Base-by-base conservation (phyloP, 2,888 invertebrate genomes). In the Drosophila robusta region DNA sequence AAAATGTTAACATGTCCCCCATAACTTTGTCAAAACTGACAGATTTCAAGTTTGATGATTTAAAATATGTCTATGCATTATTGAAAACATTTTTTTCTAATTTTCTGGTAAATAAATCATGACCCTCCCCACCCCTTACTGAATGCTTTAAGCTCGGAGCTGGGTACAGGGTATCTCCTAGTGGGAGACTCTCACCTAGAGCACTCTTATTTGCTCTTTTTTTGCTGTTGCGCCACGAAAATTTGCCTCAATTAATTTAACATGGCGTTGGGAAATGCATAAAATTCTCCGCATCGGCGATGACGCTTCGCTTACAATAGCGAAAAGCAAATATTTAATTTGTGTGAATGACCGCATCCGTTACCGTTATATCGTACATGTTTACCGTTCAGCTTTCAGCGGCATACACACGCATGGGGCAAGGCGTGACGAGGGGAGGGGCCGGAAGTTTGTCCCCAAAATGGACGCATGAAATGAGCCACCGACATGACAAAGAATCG, bases 321-420 rank as follows among this genome's bases (percentile, higher is more conserved):
- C 54, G 44, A 56, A 49, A 24, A 39, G 63, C 71, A 84, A 76
- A 80, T 78, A 78, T 84, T 84, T 74, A 76, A 81, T 81, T 78
- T 84, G 67, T 78, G 67, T 71, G 67, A 73, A 71, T 78, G 78
- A 71, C 56, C 69, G 68, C 69, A 73, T 78, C 75, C 69, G 76
- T 65, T 70, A 63, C 57, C 61, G 42, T 24, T 14, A 41, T 50
- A 51, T 45, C 38, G 55, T 45, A 61, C 41, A 45, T 79, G 66
- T 74, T 77, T 82, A 65, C 80, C 56, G 67, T 67, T 60, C 56
- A 51, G 62, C 75, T 51, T 55, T 58, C 61, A 56, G 7, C 42
- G 56, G 52, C 46, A 50, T 56, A 42, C 34, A n/a, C 56, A 9
- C 29, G 29, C 9, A 29, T 9, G 9, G 29, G 9, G 29, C 29